Base-by-base conservation (phyloP, 2,113 vertebrate species). In the Eublepharis macularius region DNA sequence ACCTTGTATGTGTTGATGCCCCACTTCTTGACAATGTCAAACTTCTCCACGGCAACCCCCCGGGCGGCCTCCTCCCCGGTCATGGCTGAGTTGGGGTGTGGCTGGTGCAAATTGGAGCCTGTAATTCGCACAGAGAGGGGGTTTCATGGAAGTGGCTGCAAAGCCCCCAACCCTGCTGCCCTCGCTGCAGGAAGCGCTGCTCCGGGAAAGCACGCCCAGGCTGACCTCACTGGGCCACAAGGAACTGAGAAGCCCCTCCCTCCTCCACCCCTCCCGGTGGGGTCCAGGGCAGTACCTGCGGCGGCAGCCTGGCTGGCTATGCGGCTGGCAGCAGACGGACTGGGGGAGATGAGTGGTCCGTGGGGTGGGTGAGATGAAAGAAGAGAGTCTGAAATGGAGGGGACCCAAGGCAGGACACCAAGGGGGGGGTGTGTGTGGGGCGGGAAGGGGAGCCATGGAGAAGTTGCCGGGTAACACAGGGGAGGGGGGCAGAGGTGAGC, bases 1-100 rank as follows among this genome's bases (percentile, higher is more conserved):
- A 99, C 99, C 98, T 99, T 99, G 89, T 99, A 99, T 0, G 98
- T 99, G 96, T 99, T 99, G 92, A 99, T 96, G 45, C 99, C 97
- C 99, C 99, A 99, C 78, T 99, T 98, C 95, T 98, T 99, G 93
- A 99, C 92, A 0, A 97, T 96, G 92, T 99, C 98, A 11, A 99
- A 97, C 92, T 99, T 99, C 92, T 99, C 99, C 89, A 98, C 98
- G 0, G 99, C 98, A 1, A 99, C 96, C 0, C 99, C 98, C 1
- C 97, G 96, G 13, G 96, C 94, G 0, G 97, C 90, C 36, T 99
- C 98, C 19, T 99, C 98, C 6, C 95, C 96, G 0, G 95, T 94
- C 0, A 90, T 87, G 3, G 95, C 29, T 0, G 97, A 95, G 2
- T 95, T 91, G 19, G 96, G 93, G 88, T 96, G 96, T 8, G 97